Percentiles rank a stretch among this genome's conserved stretches.
phyloP scores from a whole-genome alignment of 2,113 vertebrate species.

The Dicentrarchus labrax region DNA sequence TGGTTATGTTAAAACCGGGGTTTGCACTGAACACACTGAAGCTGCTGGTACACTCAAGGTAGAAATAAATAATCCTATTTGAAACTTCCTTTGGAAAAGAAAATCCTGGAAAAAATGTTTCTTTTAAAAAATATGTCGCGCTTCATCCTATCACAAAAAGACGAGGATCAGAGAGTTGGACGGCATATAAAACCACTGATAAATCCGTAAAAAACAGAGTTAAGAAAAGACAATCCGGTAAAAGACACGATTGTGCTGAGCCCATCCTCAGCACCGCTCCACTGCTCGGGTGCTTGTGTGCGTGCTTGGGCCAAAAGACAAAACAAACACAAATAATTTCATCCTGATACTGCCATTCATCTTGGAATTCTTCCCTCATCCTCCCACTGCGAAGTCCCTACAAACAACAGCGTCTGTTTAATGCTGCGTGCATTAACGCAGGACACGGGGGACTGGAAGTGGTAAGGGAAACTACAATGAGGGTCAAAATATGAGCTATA shows the following conservation, averaged over 20 bases:
- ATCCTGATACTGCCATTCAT: constrained; percentile 40
- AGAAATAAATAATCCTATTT: constrained; percentile 56
- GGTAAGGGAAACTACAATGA: constrained; percentile 2
- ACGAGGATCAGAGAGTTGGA: constrained; percentile 50
- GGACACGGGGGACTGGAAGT: constrained; percentile 13
- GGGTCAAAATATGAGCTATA: neutral
- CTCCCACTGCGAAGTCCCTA: constrained; percentile 24
- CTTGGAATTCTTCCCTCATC: constrained; percentile 34
- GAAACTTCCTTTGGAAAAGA: constrained; percentile 47
- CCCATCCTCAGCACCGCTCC: constrained; percentile 36
- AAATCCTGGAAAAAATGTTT: constrained; percentile 44
- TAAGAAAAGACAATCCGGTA: constrained; percentile 63
- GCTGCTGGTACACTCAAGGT: constrained; percentile 64
- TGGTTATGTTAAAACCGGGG: constrained; percentile 29
- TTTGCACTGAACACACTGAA: constrained; percentile 50
- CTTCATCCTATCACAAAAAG: constrained; percentile 69
- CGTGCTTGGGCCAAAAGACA: constrained; percentile 42
- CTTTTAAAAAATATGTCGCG: constrained; percentile 49
- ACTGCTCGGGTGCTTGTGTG: constrained; percentile 23
- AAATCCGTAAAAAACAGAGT: constrained; percentile 69
- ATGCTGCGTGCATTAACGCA: constrained; percentile 26
- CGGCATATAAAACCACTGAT: constrained; percentile 71
- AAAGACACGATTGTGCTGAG: constrained; percentile 59
- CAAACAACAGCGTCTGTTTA: constrained; percentile 24
- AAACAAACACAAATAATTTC: constrained; percentile 55